phyloP scores from a whole-genome alignment of 2,797 vertebrate genomes.

The Salarias fasciatus region DNA sequence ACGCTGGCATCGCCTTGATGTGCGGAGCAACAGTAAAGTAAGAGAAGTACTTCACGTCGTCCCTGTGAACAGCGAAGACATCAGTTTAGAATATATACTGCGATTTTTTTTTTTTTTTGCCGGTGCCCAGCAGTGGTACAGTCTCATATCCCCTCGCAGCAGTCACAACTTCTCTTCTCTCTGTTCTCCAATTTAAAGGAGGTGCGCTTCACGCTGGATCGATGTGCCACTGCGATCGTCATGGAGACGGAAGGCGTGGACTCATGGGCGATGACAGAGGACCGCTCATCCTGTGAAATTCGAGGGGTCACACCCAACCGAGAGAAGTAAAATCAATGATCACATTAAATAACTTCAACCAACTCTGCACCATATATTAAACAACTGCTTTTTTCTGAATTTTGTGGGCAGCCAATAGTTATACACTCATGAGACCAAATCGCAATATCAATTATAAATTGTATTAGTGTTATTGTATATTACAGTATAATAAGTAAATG shows the following conservation, averaged over 20 bases:
- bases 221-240: slow-evolving; percentile 79
- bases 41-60: slow-evolving; percentile 18
- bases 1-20: slow-evolving; percentile 87
- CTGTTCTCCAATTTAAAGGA: slow-evolving; percentile 73
- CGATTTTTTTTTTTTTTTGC: neutral
- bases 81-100: slow-evolving; percentile 4
- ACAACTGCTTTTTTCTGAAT: slow-evolving; percentile 5
- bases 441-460: slow-evolving; percentile 2
- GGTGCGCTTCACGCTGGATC: slow-evolving; percentile 85
- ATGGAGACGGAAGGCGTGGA: slow-evolving; percentile 87
- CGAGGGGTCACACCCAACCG: slow-evolving; percentile 77
- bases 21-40: slow-evolving; percentile 86
- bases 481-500: neutral
- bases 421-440: slow-evolving; percentile 6
- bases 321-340: slow-evolving; percentile 74
- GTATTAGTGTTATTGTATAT: slow-evolving; percentile 6
- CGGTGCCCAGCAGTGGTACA: neutral
- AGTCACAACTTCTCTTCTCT: slow-evolving; percentile 42
- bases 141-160: slow-evolving; percentile 17
- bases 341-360: slow-evolving; percentile 19
- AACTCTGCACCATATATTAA: slow-evolving; percentile 5
- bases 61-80: neutral
- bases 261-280: slow-evolving; percentile 84
- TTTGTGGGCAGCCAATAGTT: slow-evolving; percentile 6
- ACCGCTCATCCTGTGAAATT: slow-evolving; percentile 86